These are phyloP conservation scores for Notarius lentiginosus DNA, from an alignment of 2,113 vertebrate genomes.

Conservation along the genomic window DNA sequence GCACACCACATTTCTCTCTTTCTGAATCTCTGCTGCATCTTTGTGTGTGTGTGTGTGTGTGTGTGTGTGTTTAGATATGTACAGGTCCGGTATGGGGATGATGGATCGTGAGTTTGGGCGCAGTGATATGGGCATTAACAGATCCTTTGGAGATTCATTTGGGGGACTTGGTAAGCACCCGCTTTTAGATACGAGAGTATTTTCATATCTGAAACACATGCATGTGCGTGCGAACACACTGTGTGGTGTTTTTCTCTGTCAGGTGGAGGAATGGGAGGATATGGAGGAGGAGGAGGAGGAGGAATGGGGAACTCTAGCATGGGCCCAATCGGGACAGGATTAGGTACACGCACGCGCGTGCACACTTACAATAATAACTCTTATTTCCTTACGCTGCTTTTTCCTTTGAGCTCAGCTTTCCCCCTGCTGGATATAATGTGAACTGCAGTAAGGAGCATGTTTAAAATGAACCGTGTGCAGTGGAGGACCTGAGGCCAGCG, in stretches of 20 bases:
- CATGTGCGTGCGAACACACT: background rate
- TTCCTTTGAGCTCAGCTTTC: background rate
- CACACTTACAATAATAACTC: background rate
- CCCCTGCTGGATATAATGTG: background rate
- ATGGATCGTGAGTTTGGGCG: constrained; percentile 93
- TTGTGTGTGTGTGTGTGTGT: background rate
- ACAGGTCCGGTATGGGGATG: constrained; percentile 87
- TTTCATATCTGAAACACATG: too few relatives aligned
- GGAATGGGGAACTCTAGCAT: constrained; percentile 90
- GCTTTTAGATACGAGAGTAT: too few relatives aligned
- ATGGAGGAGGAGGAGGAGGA: constrained; percentile 85
- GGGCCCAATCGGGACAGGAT: constrained; percentile 87
- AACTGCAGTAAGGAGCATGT: background rate
- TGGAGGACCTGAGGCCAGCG: too few relatives aligned
- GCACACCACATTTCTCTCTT: background rate
- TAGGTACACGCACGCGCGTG: constrained; percentile 75
- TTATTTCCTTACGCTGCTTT: background rate
- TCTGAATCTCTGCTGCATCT: background rate
- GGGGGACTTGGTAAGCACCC: constrained; percentile 85
- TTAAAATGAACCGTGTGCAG: too few relatives aligned
- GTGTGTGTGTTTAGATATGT: constrained; percentile 64
- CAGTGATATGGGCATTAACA: constrained; percentile 86
- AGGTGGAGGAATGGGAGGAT: constrained; percentile 86
- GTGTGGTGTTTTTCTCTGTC: constrained; percentile 64
- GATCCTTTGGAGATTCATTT: constrained; percentile 91